phyloP scores from a whole-genome alignment of 2,113 vertebrate species.

The Glareola pratincola region DNA sequence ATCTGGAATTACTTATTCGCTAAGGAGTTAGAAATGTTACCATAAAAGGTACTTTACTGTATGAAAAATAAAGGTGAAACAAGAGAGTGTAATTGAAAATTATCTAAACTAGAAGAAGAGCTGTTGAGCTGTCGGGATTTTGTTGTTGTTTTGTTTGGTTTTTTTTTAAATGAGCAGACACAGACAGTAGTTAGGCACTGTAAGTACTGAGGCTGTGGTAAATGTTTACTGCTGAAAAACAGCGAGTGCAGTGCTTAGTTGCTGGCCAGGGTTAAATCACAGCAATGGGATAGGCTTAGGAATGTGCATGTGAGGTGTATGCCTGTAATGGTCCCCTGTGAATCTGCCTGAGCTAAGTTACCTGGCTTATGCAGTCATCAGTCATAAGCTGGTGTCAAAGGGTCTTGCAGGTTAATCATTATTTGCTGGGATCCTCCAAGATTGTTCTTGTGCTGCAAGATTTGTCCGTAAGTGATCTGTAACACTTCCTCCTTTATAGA shows the following conservation, averaged over 20 bases:
- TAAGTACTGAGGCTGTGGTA: neutral
- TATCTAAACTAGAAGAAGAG: neutral
- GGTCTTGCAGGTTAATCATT: neutral
- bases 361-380: neutral
- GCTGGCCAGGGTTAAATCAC: rapidly evolving
- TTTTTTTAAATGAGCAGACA: neutral
- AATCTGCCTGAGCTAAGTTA: neutral
- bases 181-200: neutral
- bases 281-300: neutral
- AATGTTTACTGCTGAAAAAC: neutral
- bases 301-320: neutral
- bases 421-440: neutral
- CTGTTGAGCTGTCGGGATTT: neutral
- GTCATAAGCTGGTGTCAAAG: neutral
- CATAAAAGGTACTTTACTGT: neutral
- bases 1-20: neutral
- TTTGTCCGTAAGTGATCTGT: neutral
- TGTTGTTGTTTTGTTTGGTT: neutral
- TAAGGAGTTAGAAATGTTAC: neutral
- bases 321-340: neutral
- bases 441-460: neutral
- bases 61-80: neutral
- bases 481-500: neutral
- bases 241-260: neutral
- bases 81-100: neutral